Conservation (phyloP, 2,797 vertebrate species). For the Phyllotis vaccarum region DNA sequence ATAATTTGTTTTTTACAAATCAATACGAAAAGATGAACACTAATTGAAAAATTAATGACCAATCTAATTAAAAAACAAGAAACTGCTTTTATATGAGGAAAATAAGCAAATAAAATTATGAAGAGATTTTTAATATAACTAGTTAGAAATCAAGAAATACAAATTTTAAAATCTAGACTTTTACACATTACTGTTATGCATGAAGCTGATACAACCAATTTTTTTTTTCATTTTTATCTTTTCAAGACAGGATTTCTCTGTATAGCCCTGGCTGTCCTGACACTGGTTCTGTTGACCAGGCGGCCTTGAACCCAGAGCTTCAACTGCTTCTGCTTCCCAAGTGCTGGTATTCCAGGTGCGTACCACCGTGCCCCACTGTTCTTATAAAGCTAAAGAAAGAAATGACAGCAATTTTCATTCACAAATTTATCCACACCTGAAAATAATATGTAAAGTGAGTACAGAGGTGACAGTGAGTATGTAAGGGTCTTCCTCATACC, state of each 20-base stretch:
- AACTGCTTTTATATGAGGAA: not conserved
- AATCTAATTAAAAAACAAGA: not conserved
- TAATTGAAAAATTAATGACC: not conserved
- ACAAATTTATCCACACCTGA: slow-evolving; percentile 21
- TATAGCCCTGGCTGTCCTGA: not conserved
- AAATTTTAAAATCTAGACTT: not conserved
- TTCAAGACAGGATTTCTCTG: not conserved
- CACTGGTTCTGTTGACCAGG: not conserved
- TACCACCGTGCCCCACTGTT: not conserved
- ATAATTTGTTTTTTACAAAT: not conserved
- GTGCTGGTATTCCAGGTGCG: not conserved
- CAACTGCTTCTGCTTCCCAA: not conserved
- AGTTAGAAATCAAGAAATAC: not conserved
- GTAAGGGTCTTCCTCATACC: not conserved
- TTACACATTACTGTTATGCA: not conserved
- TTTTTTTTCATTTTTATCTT: not conserved
- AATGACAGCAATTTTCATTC: not conserved
- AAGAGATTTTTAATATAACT: not conserved
- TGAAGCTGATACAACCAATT: not conserved
- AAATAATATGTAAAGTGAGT: not conserved
- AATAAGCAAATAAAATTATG: slow-evolving; percentile 1
- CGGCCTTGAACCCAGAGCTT: no score
- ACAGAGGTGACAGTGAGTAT: not conserved
- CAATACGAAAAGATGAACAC: not conserved
- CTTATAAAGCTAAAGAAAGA: not conserved